Base-by-base conservation (phyloP, 2,113 vertebrate genomes). In the Lota lota region DNA sequence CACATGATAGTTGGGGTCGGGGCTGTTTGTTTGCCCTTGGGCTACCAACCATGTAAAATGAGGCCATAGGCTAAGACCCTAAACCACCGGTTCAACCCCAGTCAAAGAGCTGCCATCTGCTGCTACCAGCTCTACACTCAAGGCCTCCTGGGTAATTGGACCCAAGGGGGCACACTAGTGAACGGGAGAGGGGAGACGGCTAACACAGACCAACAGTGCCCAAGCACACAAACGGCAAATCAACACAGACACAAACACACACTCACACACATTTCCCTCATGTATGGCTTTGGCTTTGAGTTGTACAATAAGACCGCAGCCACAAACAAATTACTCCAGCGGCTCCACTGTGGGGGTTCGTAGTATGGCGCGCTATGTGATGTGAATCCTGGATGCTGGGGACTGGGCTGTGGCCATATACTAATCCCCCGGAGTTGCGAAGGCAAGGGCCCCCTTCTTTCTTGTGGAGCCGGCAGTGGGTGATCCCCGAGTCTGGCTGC, bases 401-500 rank as follows among this genome's bases (percentile, higher is more conserved):
- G 78, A 68, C 72, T 73, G 81, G 79, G 78, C 80, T 80, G 54
- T 81, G 84, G 89, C 84, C 83, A 88, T 85, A 90, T 74, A 80
- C 81, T 90, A 92, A 91, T 90, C 84, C 77, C 76, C 69, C 54
- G 74, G 71, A 76, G 82, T 75, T 85, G 63, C 74, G 76, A 79
- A 81, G 70, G 79, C 61, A 66, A 73, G 67, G 74, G 72, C 63
- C 28, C 61, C 86, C 61, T 86, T 74, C 76, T 82, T 83, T 89
- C 79, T 80, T 83, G 80, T 76, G 73, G 22, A 73, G 76, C 67
- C 78, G 76, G 75, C 80, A 75, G 78, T 79, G 74, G 74, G 71
- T 75, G 78, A 84, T 76, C 65, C 67, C 65, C 73, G 71, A 82
- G 87, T 89, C 90, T 91, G 89, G 88, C 76, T 73, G 79, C 81